Conservation (phyloP, 2,888 invertebrate genomes). For the Oxycera nigricornis region DNA sequence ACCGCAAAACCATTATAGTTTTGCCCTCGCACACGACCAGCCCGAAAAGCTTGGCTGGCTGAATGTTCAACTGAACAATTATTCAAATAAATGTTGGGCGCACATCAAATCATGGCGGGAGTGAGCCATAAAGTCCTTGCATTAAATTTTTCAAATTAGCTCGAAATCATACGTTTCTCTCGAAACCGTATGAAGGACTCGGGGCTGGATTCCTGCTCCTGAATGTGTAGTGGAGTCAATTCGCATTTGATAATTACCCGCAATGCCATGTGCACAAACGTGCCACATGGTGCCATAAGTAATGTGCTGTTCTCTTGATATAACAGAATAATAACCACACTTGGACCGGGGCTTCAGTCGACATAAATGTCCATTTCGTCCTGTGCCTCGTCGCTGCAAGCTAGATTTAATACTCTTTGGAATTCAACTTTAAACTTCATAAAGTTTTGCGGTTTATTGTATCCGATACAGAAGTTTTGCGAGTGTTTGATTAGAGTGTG, state of each 20-base stretch:
- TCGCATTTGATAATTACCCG: neutral
- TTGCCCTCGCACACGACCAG: neutral
- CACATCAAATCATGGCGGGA: constrained; percentile 12
- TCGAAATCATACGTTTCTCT: constrained; percentile 2
- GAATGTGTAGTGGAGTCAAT: neutral
- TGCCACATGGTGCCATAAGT: constrained; percentile 8
- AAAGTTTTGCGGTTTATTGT: constrained; percentile 35
- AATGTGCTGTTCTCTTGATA: constrained; percentile 13
- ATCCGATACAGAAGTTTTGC: neutral
- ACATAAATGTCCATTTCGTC: constrained; percentile 25
- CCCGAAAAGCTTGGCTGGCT: neutral
- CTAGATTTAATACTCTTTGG: constrained; percentile 15
- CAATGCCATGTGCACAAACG: neutral
- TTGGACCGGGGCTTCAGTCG: neutral
- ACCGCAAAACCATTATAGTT: constrained; percentile 23
- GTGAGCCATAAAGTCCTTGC: neutral
- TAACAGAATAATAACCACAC: constrained; percentile 26
- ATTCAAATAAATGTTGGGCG: constrained; percentile 24
- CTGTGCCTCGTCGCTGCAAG: neutral
- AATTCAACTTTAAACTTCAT: constrained; percentile 32
- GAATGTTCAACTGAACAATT: constrained; percentile 8
- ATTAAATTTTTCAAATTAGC: constrained; percentile 24
- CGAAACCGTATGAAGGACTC: neutral
- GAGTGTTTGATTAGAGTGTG: constrained; percentile 4
- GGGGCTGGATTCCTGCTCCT: too few relatives aligned